A percentile compares a stretch with the other conserved stretches of the same genome.
These are phyloP conservation scores for Varanus salvator DNA, from an alignment of 2,113 vertebrate genomes.

Conservation along the genomic window DNA sequence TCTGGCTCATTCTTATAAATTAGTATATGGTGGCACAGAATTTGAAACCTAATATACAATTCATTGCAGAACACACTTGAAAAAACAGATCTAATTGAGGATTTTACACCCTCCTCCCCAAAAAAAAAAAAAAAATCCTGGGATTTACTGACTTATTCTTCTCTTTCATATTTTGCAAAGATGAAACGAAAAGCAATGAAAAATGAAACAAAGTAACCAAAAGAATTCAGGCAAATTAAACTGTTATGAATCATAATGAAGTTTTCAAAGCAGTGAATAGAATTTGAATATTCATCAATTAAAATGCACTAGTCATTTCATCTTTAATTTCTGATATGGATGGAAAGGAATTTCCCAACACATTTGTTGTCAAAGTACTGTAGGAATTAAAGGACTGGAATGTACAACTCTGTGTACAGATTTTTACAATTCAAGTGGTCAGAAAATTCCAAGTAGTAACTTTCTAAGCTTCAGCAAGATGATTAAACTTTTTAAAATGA, in stretches of 20 bases:
- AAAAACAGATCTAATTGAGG: neutral
- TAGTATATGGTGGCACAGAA: neutral
- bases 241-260: constrained; percentile 15
- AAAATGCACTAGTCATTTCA: constrained; percentile 21
- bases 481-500: constrained; percentile 47
- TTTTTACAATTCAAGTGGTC: neutral
- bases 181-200: constrained; percentile 17
- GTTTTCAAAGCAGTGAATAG: constrained; percentile 6
- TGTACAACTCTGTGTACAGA: neutral
- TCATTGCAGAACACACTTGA: neutral
- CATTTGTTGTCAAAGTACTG: constrained; percentile 30
- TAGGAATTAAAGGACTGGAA: constrained; percentile 27
- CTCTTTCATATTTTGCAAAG: constrained; percentile 6
- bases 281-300: constrained; percentile 32
- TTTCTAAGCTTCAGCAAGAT: constrained; percentile 31
- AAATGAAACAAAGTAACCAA: constrained; percentile 17
- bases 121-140: neutral
- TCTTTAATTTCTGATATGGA: constrained; percentile 35
- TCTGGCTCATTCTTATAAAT: neutral
- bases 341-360: constrained; percentile 32
- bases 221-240: constrained; percentile 26
- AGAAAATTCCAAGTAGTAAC: constrained; percentile 29
- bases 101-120: neutral
- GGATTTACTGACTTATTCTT: neutral
- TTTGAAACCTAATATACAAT: neutral